Base-by-base conservation (phyloP, 2,113 vertebrate species). In the Salminus brasiliensis region DNA sequence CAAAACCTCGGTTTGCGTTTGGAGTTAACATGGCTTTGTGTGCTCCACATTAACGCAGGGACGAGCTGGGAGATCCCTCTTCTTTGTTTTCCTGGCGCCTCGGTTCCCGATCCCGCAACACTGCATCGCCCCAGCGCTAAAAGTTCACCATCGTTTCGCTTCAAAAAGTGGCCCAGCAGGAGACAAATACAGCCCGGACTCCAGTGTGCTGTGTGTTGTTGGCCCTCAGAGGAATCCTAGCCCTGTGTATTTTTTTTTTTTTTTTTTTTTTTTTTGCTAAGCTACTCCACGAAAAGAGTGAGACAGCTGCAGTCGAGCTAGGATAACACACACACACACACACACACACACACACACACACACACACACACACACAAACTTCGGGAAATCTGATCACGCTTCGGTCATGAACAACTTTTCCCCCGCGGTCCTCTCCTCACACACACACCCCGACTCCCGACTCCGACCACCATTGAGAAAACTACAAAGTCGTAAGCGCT, bases 61-160 rank as follows among this genome's bases (percentile, higher is more conserved):
- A 78, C 25, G 75, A n/a, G 83, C 67, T 79, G 47, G 34, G 68
- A 72, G 72, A 84, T 82, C 83, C 86, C n/a, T n/a, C n/a, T 83
- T 15, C 89, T 92, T 92, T 94, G 91, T 92, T 86, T 84, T 80
- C 85, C 83, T 67, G 27, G 21, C 21, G 36, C 62, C 67, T 85
- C 82, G 63, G 53, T 82, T 83, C 84, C 83, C 63, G 77, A 86
- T 65, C 80, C 81, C 60, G 36, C 76, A 65, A 81, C 69, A 5
- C 32, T 49, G 32, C 27, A 72, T 1, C 47, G 21, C 23, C 32
- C 41, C 43, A 47, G 13, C 41, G 25, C 25, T 29, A 70, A 47
- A 68, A 29, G 9, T 15, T 72, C 57, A 36, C 23, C 25, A 18
- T 16, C 10, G 49, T 76, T 76, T 30, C 16, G 41, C 25, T 29